phyloP scores from a whole-genome alignment of 1,140 invertebrate genomes.

The Eciton burchellii region DNA sequence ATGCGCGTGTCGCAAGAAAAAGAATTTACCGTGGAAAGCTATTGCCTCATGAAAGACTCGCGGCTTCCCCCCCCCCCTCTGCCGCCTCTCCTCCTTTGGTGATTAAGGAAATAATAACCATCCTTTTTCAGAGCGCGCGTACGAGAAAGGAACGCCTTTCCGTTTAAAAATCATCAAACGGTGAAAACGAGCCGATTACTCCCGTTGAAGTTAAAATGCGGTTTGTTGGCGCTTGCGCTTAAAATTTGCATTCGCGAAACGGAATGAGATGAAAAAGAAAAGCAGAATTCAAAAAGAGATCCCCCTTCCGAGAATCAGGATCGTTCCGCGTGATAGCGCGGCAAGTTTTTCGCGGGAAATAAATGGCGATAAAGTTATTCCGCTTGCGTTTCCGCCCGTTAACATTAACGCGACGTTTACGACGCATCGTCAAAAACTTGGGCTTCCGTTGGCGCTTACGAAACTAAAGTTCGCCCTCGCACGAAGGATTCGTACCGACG shows the following conservation, averaged over 20 bases:
- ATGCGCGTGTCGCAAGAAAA: too few species aligned
- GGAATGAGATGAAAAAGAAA: slow-evolving; percentile 9
- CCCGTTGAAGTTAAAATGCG: neutral
- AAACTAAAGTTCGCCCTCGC: slow-evolving; percentile 54
- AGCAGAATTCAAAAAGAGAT: too few species aligned
- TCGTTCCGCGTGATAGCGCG: slow-evolving; percentile 3
- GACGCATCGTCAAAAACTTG: slow-evolving; percentile 43
- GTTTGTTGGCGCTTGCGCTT: neutral
- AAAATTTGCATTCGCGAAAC: neutral
- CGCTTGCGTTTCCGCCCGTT: slow-evolving; percentile 49
- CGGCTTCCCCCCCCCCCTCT: too few species aligned
- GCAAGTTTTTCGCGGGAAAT: slow-evolving; percentile 19
- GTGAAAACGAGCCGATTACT: slow-evolving; percentile 23
- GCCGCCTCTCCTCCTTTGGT: too few species aligned
- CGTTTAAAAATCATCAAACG: neutral
- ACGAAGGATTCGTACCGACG: slow-evolving; percentile 9
- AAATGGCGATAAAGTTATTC: slow-evolving; percentile 53
- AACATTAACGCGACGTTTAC: slow-evolving; percentile 51
- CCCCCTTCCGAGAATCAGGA: neutral
- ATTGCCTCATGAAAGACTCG: too few species aligned
- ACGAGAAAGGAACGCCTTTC: neutral
- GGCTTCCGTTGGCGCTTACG: slow-evolving; percentile 24
- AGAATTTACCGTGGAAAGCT: too few species aligned
- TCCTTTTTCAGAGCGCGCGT: too few species aligned
- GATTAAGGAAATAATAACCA: too few species aligned